A percentile compares a stretch with the other conserved stretches of the same genome.
Conservation (phyloP, 2,113 vertebrate genomes). For the Pagrus major region DNA sequence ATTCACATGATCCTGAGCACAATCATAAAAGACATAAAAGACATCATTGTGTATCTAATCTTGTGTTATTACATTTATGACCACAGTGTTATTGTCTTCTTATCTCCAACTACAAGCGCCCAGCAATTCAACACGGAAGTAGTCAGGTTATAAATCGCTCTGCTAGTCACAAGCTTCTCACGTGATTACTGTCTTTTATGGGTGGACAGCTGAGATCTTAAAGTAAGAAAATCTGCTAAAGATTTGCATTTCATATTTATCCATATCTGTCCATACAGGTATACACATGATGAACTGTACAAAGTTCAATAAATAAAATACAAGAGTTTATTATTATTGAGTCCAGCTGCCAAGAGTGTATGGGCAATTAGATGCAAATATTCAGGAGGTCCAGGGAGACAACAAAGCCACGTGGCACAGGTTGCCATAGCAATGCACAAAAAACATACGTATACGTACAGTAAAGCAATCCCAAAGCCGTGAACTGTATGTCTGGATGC, state of each 20-base stretch:
- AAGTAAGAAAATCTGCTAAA: neutral
- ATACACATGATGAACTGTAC: neutral
- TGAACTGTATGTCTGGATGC: too few species aligned
- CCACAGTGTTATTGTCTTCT: neutral
- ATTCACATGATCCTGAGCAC: neutral
- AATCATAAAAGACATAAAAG: neutral
- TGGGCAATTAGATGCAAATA: neutral
- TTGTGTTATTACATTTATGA: neutral
- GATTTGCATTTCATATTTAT: neutral
- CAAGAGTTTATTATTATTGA: neutral
- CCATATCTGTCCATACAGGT: neutral
- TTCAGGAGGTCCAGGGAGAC: neutral
- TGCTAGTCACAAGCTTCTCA: neutral
- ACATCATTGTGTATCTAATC: slow-evolving; percentile 4
- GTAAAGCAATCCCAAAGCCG: neutral
- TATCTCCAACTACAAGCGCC: neutral
- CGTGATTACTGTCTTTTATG: neutral
- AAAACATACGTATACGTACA: neutral
- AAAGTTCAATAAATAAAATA: neutral
- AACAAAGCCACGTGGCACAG: neutral
- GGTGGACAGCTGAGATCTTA: neutral
- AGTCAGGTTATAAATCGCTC: neutral
- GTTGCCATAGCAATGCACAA: neutral
- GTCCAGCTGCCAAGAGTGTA: neutral
- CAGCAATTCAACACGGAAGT: neutral